Evolutionary conservation across 64 coral and sea anemone genomes (phyloP).

Genomic region (Stichodactyla mertensii): DNA sequence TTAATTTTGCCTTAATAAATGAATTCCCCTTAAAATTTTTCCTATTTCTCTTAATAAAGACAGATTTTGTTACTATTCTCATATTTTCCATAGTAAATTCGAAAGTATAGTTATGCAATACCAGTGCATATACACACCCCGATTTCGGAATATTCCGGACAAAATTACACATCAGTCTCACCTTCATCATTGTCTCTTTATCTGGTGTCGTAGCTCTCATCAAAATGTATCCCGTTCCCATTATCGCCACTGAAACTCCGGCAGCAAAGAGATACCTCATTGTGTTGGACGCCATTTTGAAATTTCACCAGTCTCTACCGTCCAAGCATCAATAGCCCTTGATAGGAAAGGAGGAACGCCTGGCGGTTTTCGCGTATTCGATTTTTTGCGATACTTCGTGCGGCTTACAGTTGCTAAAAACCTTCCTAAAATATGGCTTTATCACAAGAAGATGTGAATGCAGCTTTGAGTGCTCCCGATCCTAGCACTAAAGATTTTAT

Average conservation of each 20-base stretch:
- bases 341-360: not conserved
- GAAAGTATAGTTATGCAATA: not conserved
- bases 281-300: slow-evolving; percentile 13
- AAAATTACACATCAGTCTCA: not conserved
- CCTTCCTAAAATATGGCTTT: slow-evolving; percentile 36
- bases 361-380: not conserved
- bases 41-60: too few species aligned
- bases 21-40: too few species aligned
- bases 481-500: slow-evolving; percentile 81
- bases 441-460: slow-evolving; percentile 33
- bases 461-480: slow-evolving; percentile 60
- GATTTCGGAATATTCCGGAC: not conserved
- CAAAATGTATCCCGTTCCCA: slow-evolving; percentile 17
- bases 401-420: not conserved
- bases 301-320: not conserved
- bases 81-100: too few species aligned
- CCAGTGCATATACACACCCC: not conserved
- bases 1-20: too few species aligned
- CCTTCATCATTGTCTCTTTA: slow-evolving; percentile 27
- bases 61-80: too few species aligned
- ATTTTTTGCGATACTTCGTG: not conserved
- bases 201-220: slow-evolving; percentile 28
- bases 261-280: not conserved
- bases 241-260: not conserved
- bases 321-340: not conserved